Evolutionary conservation across 2,113 vertebrate genomes (phyloP).

Genomic region (Cercopithecus mona): DNA sequence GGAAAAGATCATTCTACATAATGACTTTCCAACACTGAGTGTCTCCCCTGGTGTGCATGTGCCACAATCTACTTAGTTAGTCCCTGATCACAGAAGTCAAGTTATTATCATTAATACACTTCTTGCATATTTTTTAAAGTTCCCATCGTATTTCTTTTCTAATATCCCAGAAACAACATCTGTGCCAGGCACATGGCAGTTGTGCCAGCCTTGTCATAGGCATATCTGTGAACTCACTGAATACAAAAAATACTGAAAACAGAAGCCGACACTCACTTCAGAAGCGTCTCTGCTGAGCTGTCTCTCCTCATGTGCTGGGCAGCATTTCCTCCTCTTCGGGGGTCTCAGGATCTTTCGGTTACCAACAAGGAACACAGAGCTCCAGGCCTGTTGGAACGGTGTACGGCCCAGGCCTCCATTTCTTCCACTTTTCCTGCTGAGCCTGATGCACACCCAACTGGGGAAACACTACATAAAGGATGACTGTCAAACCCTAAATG

Average conservation of each 20-base stretch:
- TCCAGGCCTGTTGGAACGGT: not conserved
- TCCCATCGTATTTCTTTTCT: not conserved
- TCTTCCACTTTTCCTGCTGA: not conserved
- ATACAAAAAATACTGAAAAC: not conserved
- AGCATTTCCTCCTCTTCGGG: not conserved
- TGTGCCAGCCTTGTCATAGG: not conserved
- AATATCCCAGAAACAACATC: not conserved
- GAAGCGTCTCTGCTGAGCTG: not conserved
- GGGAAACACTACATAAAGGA: not conserved
- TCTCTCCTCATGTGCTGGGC: not conserved
- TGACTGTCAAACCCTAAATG: not conserved
- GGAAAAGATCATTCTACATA: not conserved
- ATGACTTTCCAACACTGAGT: not conserved
- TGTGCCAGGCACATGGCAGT: not conserved
- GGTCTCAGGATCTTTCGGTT: not conserved
- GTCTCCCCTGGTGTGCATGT: not conserved
- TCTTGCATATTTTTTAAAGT: not conserved
- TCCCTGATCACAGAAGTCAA: not conserved
- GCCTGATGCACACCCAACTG: not conserved
- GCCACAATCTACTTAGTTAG: not conserved
- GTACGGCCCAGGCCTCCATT: not conserved
- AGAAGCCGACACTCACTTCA: not conserved
- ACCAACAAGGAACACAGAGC: not conserved
- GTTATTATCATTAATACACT: not conserved
- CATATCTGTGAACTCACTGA: rapidly evolving